Conservation (phyloP, 2,113 vertebrate genomes). For the Xiphophorus maculatus region DNA sequence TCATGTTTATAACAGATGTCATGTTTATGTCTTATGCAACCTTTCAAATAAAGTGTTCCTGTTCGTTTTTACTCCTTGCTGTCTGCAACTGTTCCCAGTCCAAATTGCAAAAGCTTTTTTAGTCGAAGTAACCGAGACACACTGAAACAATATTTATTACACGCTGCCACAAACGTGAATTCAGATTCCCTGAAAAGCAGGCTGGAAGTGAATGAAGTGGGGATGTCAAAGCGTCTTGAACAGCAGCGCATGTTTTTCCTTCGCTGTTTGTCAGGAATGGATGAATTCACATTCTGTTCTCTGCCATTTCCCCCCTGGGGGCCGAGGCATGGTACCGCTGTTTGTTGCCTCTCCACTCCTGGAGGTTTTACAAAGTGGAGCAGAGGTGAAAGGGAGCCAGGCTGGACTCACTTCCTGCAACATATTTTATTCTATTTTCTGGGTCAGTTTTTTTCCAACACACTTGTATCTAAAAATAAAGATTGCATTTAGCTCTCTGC, state of each 20-base stretch:
- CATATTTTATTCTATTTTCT: conserved; percentile 33
- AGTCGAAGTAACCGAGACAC: conserved; percentile 8
- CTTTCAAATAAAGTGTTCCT: too few relatives aligned
- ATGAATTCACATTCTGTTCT: conserved; percentile 70
- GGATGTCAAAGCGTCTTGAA: conserved; percentile 35
- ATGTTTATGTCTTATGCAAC: too few relatives aligned
- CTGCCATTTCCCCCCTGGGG: conserved; percentile 30
- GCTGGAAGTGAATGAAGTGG: conserved; percentile 29
- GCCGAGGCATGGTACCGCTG: conserved; percentile 13
- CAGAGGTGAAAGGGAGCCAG: conserved; percentile 11
- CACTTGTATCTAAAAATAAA: conserved; percentile 58
- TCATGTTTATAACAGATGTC: too few relatives aligned
- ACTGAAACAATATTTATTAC: conserved; percentile 20
- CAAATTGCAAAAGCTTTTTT: conserved; percentile 4
- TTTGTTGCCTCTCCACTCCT: conserved; percentile 19
- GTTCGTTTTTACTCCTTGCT: conserved; percentile 10
- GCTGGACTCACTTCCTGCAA: conserved; percentile 55
- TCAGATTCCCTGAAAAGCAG: conserved; percentile 26
- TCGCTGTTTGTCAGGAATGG: conserved; percentile 30
- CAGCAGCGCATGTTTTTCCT: conserved; percentile 20
- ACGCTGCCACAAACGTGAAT: conserved; percentile 18
- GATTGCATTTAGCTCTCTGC: conserved; percentile 39
- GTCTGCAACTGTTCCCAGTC: not conserved
- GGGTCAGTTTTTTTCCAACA: conserved; percentile 34
- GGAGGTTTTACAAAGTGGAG: conserved; percentile 37